Percentiles rank a stretch among this genome's conserved stretches.
These are phyloP conservation scores for Enoplolaimus lenunculus DNA, from an alignment of 2,888 invertebrate species.

Conservation along the genomic window DNA sequence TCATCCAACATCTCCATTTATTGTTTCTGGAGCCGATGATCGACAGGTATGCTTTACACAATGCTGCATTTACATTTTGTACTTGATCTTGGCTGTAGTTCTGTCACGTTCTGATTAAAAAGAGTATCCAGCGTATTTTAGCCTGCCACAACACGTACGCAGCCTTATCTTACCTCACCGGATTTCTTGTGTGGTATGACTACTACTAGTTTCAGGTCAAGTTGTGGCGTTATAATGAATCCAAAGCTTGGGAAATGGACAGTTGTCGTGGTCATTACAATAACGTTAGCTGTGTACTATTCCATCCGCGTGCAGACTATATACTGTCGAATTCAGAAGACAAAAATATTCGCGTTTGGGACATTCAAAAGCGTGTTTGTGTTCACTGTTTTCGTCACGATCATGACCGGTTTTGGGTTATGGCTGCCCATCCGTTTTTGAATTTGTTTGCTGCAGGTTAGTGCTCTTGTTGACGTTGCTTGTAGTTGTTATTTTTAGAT, in stretches of 20 bases:
- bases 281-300: slow-evolving; percentile 91
- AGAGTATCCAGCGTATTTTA: no score
- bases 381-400: slow-evolving; percentile 66
- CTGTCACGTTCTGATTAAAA: no score
- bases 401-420: slow-evolving; percentile 67
- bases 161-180: no score
- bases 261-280: slow-evolving; percentile 99
- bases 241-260: slow-evolving; percentile 91
- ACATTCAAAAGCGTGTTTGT: slow-evolving; percentile 83
- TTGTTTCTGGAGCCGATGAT: slow-evolving; percentile 97
- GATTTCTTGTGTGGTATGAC: no score
- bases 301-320: slow-evolving; percentile 90
- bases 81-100: no score
- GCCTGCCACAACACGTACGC: no score
- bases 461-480: no score
- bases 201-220: slow-evolving; percentile 62
- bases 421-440: slow-evolving; percentile 79
- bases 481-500: no score
- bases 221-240: slow-evolving; percentile 61
- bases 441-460: slow-evolving; percentile 95
- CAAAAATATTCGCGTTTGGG: slow-evolving; percentile 94
- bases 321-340: slow-evolving; percentile 95
- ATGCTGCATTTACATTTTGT: no score
- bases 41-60: slow-evolving; percentile 53
- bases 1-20: slow-evolving; percentile 80